A percentile compares a stretch with the other conserved stretches of the same genome.
phyloP scores from a whole-genome alignment of 1,140 invertebrate species.

The Zaprionus tsacasi region DNA sequence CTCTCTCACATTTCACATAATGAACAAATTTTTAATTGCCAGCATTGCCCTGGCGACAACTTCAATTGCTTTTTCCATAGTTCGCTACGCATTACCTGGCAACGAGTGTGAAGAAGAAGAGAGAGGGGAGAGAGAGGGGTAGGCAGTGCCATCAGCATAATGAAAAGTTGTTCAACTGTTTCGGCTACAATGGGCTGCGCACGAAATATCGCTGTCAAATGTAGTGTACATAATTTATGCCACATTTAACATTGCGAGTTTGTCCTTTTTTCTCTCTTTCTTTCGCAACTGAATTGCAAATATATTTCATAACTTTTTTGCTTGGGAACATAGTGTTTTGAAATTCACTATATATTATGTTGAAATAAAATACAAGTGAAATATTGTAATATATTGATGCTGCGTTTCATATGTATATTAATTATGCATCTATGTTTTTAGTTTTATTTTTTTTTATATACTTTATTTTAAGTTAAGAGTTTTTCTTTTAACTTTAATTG shows the following conservation, averaged over 20 bases:
- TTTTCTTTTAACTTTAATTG: not conserved
- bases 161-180: slow-evolving; percentile 77
- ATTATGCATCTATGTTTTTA: not conserved
- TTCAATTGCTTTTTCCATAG: slow-evolving; percentile 57
- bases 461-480: not conserved
- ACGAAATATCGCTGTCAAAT: slow-evolving; percentile 17
- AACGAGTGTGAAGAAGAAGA: not conserved
- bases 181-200: slow-evolving; percentile 58
- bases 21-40: slow-evolving; percentile 74
- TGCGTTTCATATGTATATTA: not conserved
- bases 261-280: not conserved
- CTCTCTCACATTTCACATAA: slow-evolving; percentile 6
- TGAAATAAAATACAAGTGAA: too few relatives aligned
- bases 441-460: not conserved
- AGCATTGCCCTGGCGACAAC: slow-evolving; percentile 58
- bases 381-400: too few relatives aligned
- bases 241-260: slow-evolving; percentile 5
- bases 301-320: slow-evolving; percentile 8
- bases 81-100: slow-evolving; percentile 41
- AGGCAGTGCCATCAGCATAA: slow-evolving; percentile 69
- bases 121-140: not conserved
- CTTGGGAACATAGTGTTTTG: not conserved
- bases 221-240: slow-evolving; percentile 5
- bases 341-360: not conserved
- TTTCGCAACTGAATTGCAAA: slow-evolving; percentile 1